Percentiles rank a stretch among this genome's conserved stretches.
Evolutionary conservation across 2,797 vertebrate genomes (phyloP).

Genomic region (Varecia variegata): DNA sequence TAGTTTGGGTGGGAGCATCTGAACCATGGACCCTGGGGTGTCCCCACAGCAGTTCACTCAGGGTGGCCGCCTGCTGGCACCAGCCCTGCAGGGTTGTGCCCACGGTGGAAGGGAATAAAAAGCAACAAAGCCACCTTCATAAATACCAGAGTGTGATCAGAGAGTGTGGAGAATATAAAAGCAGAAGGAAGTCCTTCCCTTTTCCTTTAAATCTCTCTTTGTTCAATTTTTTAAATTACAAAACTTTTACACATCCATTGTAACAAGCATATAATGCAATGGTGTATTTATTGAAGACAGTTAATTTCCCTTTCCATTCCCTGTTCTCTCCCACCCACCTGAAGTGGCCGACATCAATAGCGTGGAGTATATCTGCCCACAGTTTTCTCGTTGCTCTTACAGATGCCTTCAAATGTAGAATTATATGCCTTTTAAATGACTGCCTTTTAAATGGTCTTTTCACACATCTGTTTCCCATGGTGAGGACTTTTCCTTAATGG

Average conservation of each 20-base stretch:
- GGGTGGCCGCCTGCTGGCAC: not conserved
- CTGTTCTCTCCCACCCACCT: not conserved
- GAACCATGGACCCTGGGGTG: rapidly evolving
- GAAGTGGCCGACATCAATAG: not conserved
- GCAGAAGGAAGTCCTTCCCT: not conserved
- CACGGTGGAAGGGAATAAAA: not conserved
- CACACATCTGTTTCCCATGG: not conserved
- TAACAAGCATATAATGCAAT: not conserved
- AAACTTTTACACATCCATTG: not conserved
- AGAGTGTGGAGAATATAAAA: not conserved
- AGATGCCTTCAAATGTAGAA: not conserved
- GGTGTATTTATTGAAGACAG: not conserved
- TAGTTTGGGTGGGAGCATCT: not conserved
- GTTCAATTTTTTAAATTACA: not conserved
- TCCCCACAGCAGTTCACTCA: rapidly evolving
- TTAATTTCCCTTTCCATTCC: not conserved
- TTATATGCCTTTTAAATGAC: not conserved
- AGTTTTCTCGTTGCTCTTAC: not conserved
- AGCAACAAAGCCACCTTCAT: not conserved
- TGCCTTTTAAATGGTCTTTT: not conserved
- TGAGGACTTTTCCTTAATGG: not conserved
- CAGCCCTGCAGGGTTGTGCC: too few species aligned
- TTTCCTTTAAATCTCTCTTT: not conserved
- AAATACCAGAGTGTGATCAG: not conserved
- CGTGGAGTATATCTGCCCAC: not conserved